Evolutionary conservation across 2,797 vertebrate genomes (phyloP).

Genomic region (Parotocinclus haroldoi): DNA sequence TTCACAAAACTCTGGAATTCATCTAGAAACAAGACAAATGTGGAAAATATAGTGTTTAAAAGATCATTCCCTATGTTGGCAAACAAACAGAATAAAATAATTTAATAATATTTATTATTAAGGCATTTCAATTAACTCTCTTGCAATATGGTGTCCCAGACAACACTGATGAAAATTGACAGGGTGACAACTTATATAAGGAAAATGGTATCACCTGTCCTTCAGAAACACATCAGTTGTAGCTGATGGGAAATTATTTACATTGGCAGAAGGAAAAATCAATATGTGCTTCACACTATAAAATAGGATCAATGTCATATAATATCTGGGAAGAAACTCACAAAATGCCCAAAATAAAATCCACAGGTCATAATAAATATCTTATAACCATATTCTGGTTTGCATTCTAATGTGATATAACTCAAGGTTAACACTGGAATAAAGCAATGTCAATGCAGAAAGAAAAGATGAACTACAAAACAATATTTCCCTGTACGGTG

Average conservation of each 20-base stretch:
- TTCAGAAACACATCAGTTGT: conserved; percentile 29
- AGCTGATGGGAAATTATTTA: too few species aligned
- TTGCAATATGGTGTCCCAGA: too few species aligned
- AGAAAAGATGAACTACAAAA: background rate
- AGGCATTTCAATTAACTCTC: too few species aligned
- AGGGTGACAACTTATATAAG: too few species aligned
- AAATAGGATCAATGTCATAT: conserved; percentile 54
- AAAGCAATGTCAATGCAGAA: too few species aligned
- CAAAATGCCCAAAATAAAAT: conserved; percentile 59
- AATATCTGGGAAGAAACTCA: conserved; percentile 55
- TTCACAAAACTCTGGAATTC: conserved; percentile 96
- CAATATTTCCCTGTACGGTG: background rate
- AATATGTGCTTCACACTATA: conserved; percentile 51
- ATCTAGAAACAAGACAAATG: conserved; percentile 66
- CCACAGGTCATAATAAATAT: conserved; percentile 53
- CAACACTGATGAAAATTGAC: too few species aligned
- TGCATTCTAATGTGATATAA: too few species aligned
- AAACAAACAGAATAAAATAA: conserved; percentile 21
- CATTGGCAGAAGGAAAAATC: conserved; percentile 28
- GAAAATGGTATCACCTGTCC: background rate
- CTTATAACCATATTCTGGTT: too few species aligned
- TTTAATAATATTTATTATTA: background rate
- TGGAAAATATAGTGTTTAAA: conserved; percentile 32
- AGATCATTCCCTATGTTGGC: conserved; percentile 17
- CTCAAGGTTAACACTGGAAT: too few species aligned